Base-by-base conservation (phyloP, 2,797 vertebrate genomes). In the Arnoldichthys spilopterus region DNA sequence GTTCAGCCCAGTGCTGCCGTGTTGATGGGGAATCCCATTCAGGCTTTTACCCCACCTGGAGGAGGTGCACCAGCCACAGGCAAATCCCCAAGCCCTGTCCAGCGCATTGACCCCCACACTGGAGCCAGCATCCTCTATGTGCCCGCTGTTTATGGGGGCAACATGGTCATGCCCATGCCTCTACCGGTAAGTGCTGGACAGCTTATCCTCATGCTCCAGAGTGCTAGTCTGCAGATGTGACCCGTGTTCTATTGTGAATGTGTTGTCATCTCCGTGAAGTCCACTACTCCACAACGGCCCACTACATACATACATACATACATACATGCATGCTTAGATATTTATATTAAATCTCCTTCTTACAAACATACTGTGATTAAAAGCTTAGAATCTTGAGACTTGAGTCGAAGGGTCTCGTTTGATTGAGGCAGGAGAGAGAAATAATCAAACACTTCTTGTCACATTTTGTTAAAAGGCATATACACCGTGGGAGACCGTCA, bases 111-210 rank as follows among this genome's bases (percentile, higher is more conserved):
- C 89, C 97, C 98, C 80, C 97, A 99, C 85, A 97, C 96, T 59
- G 97, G 96, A 83, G 95, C 98, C 89, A 98, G 97, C 88, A 98
- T 99, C 91, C 95, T 99, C 49, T 99, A 99, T 22, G 97, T 99
- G 87, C 98, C 98, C 76, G 98, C 97, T 47, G 97, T 99, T 84
- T 99, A 99, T 82, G 97, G 98, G 88, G 97, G 97, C 87, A 99
- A 98, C 88, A 96, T 99, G 95, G 96, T 99, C 89, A 99, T 99
- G 98, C 95, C 97, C 85, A 94, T 99, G 96, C 97, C 98, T 91
- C 94, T 99, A 85, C 95, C 96, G 83, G 97, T 99, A 92, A 95
- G 98, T 95, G 83, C 62, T 30, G 32, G 54, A 32, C 1, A 8
- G 3, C 16, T 20, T 40, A 11, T 28, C 24, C 58, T 28, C 3